Base-by-base conservation (phyloP, 1,140 invertebrate species). In the Drosophila biarmipes region DNA sequence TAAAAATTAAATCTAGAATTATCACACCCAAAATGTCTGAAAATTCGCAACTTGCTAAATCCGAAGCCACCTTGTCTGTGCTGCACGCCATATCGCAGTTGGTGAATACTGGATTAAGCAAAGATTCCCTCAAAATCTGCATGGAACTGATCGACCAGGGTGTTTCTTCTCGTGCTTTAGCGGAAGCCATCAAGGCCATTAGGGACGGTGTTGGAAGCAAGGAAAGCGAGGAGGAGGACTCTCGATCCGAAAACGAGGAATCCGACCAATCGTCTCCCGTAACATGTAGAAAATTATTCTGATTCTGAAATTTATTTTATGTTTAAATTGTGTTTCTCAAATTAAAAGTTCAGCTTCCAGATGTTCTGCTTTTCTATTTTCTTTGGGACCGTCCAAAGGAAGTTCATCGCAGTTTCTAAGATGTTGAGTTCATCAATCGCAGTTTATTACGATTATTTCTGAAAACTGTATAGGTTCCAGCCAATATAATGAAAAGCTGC, bases 401-500 rank as follows among this genome's bases (percentile, higher is more conserved):
- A 24, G 17, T 46, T 21, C 24, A 31, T 17, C 6, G 24, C n/a
- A 17, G 14, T 4, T 11, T 15, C 17, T 53, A 29, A 1, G 38
- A 10, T 6, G 29, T 24, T n/a, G 45, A 10, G 4, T 17, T 34
- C 42, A 62, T 31, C 24, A 58, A 19, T 8, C 45, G 63, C 8
- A 58, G 8, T 12, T 19, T 17, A 35, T 17, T 43, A 11, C 24
- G 24, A 24, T 66, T 64, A n/a, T 72, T 63, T 21, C 58, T 74
- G 12, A 81, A 19, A 6, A 86, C 58, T 7, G 54, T 57, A 19
- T 72, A 49, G 4, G 87, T 73, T 4, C 90, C 90, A 10, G 71
- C 55, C 48, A 77, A 8, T 17, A 91, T 82, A 11, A 91, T 91
- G 17, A 69, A 34, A 10, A 91, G 56, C 31, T 91, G 90, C 46